phyloP scores from a whole-genome alignment of 2,888 invertebrate species.

The Cataglyphis rosenhaueri region DNA sequence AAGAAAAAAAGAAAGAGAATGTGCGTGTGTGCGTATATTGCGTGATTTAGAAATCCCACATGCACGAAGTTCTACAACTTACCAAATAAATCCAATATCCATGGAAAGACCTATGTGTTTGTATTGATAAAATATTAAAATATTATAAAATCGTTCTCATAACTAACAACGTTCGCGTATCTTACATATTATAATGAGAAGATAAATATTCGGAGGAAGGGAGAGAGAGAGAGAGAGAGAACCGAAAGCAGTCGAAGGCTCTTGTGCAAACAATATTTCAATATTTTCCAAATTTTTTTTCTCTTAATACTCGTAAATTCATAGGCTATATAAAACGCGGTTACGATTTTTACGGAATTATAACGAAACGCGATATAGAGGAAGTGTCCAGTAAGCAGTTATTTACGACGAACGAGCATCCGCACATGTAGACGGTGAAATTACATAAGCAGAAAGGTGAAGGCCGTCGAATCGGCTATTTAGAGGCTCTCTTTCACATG shows the following conservation, averaged over 20 bases:
- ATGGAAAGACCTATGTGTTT: slow-evolving; percentile 28
- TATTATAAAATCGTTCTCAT: slow-evolving; percentile 12
- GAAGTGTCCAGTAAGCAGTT: slow-evolving; percentile 3
- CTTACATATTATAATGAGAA: not conserved
- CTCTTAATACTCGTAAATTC: not conserved
- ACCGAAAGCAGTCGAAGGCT: not conserved
- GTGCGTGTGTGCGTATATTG: too few relatives aligned
- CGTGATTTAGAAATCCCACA: not conserved
- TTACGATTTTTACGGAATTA: slow-evolving; percentile 4
- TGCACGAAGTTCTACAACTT: slow-evolving; percentile 4
- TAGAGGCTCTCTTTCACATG: slow-evolving; percentile 12
- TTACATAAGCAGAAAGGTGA: slow-evolving; percentile 60
- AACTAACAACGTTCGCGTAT: too few relatives aligned
- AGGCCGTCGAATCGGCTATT: slow-evolving; percentile 43
- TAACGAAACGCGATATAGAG: not conserved
- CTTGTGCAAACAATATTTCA: not conserved
- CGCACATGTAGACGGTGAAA: slow-evolving; percentile 19
- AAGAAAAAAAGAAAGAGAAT: not conserved
- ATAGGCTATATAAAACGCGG: not conserved
- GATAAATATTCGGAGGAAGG: not conserved
- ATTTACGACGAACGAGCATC: not conserved
- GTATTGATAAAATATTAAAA: slow-evolving; percentile 25
- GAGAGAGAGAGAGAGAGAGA: too few relatives aligned
- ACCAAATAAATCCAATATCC: slow-evolving; percentile 18
- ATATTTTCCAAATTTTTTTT: not conserved